Percentiles rank a stretch among this genome's conserved stretches.
Evolutionary conservation across 1,140 invertebrate species (phyloP).

Genomic region (Physella acuta): DNA sequence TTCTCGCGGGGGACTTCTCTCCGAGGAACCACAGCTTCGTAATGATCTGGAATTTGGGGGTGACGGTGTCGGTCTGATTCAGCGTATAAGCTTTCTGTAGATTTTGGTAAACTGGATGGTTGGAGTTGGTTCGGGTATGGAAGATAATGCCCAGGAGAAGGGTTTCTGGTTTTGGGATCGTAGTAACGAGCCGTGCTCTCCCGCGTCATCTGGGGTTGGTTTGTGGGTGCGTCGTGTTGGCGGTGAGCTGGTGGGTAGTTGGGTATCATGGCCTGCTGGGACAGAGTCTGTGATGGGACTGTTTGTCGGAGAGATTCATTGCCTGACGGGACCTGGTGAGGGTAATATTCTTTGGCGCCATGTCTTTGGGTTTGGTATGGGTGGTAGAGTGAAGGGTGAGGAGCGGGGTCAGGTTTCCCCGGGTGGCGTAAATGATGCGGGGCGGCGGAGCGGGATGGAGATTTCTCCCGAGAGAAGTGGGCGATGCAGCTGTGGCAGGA

Average conservation of each 20-base stretch:
- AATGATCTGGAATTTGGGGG: not conserved
- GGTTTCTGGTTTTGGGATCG: not conserved
- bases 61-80: not conserved
- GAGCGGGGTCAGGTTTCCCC: not conserved
- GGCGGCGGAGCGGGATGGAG: not conserved
- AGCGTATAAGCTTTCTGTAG: no score
- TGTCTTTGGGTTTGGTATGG: not conserved
- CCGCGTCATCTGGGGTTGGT: not conserved
- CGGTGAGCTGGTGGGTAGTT: not conserved
- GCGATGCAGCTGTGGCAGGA: conserved; percentile 19
- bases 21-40: not conserved
- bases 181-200: not conserved
- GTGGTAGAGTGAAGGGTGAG: not conserved
- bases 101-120: no score
- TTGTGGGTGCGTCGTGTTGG: not conserved
- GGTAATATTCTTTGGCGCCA: not conserved
- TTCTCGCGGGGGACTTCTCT: not conserved
- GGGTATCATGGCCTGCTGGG: not conserved
- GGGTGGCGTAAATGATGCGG: no score
- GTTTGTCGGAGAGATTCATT: not conserved
- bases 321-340: not conserved
- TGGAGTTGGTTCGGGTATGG: no score
- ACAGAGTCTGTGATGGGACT: not conserved
- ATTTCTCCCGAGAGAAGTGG: conserved; percentile 11
- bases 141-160: not conserved